Evolutionary conservation across 2,797 vertebrate species (phyloP).

Genomic region (Hippocampus kuda): DNA sequence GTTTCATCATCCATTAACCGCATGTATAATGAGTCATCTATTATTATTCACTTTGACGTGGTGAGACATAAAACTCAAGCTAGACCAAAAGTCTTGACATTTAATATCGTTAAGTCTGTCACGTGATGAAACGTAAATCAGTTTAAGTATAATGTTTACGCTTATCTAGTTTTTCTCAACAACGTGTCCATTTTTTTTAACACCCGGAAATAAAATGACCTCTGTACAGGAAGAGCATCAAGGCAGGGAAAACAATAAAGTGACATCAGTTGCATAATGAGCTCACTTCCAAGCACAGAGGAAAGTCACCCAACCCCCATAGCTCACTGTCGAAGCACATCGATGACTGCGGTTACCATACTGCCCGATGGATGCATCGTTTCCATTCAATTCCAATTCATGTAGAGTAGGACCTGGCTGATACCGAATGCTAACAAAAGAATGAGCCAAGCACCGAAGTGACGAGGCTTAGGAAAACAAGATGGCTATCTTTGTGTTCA

Average conservation of each 20-base stretch:
- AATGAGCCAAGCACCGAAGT: slow-evolving; percentile 11
- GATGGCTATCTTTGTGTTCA: slow-evolving; percentile 56
- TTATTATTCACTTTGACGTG: neutral
- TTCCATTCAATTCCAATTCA: slow-evolving; percentile 22
- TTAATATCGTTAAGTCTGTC: neutral
- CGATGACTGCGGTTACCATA: slow-evolving; percentile 1
- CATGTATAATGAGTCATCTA: neutral
- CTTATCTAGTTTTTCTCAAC: slow-evolving; percentile 11
- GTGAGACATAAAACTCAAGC: neutral
- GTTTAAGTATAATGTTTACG: neutral
- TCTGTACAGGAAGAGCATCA: slow-evolving; percentile 30
- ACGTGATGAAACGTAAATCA: neutral
- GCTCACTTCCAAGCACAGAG: slow-evolving; percentile 20
- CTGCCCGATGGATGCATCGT: neutral
- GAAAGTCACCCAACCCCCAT: slow-evolving; percentile 15
- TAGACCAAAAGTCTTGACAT: neutral
- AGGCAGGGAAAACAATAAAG: slow-evolving; percentile 27
- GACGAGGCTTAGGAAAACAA: slow-evolving; percentile 44
- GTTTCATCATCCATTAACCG: neutral
- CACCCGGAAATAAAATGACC: slow-evolving; percentile 34
- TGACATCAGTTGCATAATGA: slow-evolving; percentile 28
- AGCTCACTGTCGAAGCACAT: slow-evolving; percentile 7
- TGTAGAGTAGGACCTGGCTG: slow-evolving; percentile 16
- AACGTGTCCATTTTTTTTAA: slow-evolving; percentile 25
- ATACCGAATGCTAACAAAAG: slow-evolving; percentile 5